These are phyloP conservation scores for Caenorhabditis imperialis DNA, from an alignment of 2,888 invertebrate species.

Conservation along the genomic window DNA sequence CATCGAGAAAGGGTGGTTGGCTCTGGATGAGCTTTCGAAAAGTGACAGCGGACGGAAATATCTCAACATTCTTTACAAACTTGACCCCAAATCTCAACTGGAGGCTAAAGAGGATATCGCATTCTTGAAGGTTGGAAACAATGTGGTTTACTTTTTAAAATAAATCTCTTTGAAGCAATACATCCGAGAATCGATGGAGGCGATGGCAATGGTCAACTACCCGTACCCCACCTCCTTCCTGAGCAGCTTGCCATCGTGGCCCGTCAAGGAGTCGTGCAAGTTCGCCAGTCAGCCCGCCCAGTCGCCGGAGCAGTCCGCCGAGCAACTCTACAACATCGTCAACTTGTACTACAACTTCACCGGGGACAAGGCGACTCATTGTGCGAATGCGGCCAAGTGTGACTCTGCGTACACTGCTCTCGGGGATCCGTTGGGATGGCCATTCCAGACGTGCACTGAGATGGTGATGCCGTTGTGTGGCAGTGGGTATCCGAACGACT, in stretches of 20 bases:
- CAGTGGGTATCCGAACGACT: constrained; percentile 81
- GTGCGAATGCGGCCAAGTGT: constrained; percentile 68
- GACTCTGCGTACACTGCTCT: constrained; percentile 63
- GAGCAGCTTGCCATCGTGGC: constrained; percentile 84
- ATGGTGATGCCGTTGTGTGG: constrained; percentile 96
- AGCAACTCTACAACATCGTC: constrained; percentile 58
- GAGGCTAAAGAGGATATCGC: constrained; percentile 28
- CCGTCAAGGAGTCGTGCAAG: constrained; percentile 80
- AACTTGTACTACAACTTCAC: constrained; percentile 67
- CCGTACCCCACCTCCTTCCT: constrained; percentile 91
- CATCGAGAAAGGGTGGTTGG: constrained; percentile 87
- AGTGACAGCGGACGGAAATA: constrained; percentile 84
- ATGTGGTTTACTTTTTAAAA: not conserved
- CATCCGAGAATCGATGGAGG: constrained; percentile 79
- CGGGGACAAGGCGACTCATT: constrained; percentile 56
- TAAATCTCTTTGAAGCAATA: constrained; percentile 17
- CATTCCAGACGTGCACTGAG: constrained; percentile 89
- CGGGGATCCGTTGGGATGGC: constrained; percentile 75
- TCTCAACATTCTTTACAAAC: constrained; percentile 85
- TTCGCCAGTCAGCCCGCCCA: constrained; percentile 79
- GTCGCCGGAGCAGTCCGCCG: constrained; percentile 57
- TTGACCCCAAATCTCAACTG: constrained; percentile 82
- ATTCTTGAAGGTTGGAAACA: constrained; percentile 36
- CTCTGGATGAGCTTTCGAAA: constrained; percentile 81
- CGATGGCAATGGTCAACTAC: constrained; percentile 94